Conservation (phyloP, 2,113 vertebrate species). For the Anolis sagrei region DNA sequence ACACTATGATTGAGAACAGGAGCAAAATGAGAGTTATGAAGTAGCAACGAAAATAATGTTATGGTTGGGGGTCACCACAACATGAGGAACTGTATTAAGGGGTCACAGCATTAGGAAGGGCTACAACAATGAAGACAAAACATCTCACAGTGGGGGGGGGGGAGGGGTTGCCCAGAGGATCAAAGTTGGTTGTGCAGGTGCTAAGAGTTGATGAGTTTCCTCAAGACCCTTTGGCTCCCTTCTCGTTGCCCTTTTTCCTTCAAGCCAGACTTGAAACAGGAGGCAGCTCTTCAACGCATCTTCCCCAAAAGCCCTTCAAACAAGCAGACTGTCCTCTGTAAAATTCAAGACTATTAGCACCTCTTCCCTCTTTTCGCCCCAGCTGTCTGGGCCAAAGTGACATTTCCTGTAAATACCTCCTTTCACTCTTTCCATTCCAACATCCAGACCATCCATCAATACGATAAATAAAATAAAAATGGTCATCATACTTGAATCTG, state of each 20-base stretch:
- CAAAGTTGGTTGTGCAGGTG: background rate
- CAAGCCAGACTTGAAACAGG: background rate
- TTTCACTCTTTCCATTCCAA: background rate
- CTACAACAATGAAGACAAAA: background rate
- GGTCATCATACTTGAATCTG: background rate
- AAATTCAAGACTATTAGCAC: background rate
- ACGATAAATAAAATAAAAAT: background rate
- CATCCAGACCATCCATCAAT: slow-evolving; percentile 14
- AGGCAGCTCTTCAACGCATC: background rate
- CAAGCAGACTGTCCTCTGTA: background rate
- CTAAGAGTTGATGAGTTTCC: background rate
- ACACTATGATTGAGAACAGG: too few species aligned
- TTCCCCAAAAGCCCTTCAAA: background rate
- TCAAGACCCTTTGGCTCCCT: background rate
- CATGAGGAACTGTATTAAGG: too few species aligned
- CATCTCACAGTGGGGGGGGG: too few species aligned
- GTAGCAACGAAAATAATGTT: too few species aligned
- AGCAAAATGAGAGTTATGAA: too few species aligned
- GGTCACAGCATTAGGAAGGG: too few species aligned
- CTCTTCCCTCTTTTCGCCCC: background rate
- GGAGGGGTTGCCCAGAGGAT: too few species aligned
- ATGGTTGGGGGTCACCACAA: too few species aligned
- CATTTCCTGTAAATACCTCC: slow-evolving; percentile 17
- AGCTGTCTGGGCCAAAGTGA: background rate
- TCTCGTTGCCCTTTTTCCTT: background rate